Percentiles rank a stretch among this genome's conserved stretches.
phyloP scores from a whole-genome alignment of 2,797 vertebrate genomes.

The Pagetopsis macropterus region DNA sequence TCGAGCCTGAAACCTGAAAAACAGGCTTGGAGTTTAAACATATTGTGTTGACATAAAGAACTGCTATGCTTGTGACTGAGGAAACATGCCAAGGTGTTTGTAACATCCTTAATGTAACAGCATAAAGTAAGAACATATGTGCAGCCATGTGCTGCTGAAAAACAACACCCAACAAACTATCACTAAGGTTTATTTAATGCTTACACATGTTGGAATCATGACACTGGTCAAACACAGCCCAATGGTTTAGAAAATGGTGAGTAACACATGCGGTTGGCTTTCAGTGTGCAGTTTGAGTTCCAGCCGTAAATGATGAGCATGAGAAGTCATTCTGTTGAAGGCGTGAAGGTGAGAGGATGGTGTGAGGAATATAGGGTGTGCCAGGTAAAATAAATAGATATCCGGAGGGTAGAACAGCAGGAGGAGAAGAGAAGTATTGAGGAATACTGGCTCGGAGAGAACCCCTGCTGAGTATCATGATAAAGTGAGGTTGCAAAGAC shows the following conservation, averaged over 20 bases:
- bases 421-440: constrained; percentile 52
- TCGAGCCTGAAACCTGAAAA: no score
- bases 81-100: constrained; percentile 7
- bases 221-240: not conserved
- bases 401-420: constrained; percentile 57
- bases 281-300: constrained; percentile 1
- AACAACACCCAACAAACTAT: not conserved
- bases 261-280: constrained; percentile 1
- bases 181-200: constrained; percentile 9
- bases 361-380: constrained; percentile 12
- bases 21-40: constrained; percentile 6
- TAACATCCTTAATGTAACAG: constrained; percentile 8
- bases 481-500: constrained; percentile 48
- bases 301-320: not conserved
- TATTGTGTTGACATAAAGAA: constrained; percentile 13
- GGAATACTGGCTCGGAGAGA: constrained; percentile 47
- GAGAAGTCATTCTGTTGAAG: not conserved
- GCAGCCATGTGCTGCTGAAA: constrained; percentile 20
- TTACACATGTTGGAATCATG: not conserved
- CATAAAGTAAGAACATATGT: constrained; percentile 17
- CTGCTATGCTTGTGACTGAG: not conserved
- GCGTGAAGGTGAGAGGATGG: constrained; percentile 26
- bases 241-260: constrained; percentile 1
- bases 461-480: constrained; percentile 65
- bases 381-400: constrained; percentile 46